A percentile compares a stretch with the other conserved stretches of the same genome.
Evolutionary conservation across 2,797 vertebrate species (phyloP).

Genomic region (Emys orbicularis): DNA sequence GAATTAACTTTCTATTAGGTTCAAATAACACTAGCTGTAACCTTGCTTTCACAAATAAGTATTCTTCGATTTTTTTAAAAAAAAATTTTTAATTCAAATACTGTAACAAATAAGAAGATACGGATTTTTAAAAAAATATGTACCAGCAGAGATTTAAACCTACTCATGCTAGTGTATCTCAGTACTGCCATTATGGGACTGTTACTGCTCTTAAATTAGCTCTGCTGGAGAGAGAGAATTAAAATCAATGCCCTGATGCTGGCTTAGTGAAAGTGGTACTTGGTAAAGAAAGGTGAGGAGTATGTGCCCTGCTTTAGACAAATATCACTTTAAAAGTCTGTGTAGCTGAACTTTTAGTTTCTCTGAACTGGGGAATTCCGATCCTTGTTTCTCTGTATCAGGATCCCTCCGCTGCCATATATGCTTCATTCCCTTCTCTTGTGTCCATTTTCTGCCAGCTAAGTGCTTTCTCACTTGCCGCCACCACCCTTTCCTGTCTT

Average conservation of each 20-base stretch:
- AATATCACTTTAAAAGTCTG: neutral
- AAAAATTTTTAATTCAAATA: neutral
- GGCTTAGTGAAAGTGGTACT: neutral
- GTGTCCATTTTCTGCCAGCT: rapidly evolving
- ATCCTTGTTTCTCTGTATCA: no score
- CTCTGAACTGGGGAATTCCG: no score
- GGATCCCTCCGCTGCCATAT: neutral
- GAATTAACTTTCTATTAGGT: neutral
- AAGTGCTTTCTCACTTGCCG: neutral
- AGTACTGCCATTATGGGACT: neutral
- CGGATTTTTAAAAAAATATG: neutral
- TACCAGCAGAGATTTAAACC: neutral
- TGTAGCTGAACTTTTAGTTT: no score
- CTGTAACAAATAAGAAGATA: neutral
- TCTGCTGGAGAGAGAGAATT: neutral
- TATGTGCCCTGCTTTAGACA: neutral
- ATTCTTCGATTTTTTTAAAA: neutral
- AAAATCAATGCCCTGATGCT: neutral
- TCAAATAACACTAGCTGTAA: neutral
- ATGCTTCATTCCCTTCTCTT: neutral
- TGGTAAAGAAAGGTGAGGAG: neutral
- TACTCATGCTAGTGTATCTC: neutral
- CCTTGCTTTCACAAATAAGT: neutral
- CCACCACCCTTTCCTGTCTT: neutral
- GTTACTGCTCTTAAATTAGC: neutral